A percentile compares a stretch with the other conserved stretches of the same genome.
These are phyloP conservation scores for Falco biarmicus DNA, from an alignment of 2,797 vertebrate species.

Conservation along the genomic window DNA sequence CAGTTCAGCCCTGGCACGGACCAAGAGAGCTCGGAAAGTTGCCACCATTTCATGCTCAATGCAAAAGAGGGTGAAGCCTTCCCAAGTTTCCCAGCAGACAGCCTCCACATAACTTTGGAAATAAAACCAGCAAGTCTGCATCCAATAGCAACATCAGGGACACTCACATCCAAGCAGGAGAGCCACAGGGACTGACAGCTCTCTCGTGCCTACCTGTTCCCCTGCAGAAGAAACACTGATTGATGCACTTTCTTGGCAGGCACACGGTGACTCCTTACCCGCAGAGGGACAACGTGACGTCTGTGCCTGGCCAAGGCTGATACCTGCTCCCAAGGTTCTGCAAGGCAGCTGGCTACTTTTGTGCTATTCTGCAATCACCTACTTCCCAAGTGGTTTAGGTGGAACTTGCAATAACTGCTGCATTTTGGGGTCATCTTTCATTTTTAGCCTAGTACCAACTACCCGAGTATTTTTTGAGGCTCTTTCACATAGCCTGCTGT, in stretches of 20 bases:
- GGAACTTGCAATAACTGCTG: not conserved
- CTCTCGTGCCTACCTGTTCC: not conserved
- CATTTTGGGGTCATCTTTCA: not conserved
- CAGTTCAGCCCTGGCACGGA: not conserved
- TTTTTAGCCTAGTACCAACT: not conserved
- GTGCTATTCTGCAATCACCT: not conserved
- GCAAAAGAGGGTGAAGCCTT: not conserved
- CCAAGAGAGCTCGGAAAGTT: not conserved
- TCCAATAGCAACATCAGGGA: accelerated
- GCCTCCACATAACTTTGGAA: not conserved
- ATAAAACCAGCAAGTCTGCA: not conserved
- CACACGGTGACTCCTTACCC: not conserved
- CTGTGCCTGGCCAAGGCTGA: not conserved
- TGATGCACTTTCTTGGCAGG: not conserved
- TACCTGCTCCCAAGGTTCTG: not conserved
- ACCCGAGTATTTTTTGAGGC: not conserved
- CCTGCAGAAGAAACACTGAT: not conserved
- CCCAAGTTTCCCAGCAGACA: not conserved
- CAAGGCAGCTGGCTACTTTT: not conserved
- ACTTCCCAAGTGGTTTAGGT: not conserved
- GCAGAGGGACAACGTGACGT: accelerated
- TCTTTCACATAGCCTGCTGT: not conserved
- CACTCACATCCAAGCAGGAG: not conserved
- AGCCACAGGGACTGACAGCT: not conserved
- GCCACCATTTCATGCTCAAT: not conserved